A percentile compares a stretch with the other conserved stretches of the same genome.
These are phyloP conservation scores for Digitonthophagus gazella DNA, from an alignment of 2,888 invertebrate species.

Conservation along the genomic window DNA sequence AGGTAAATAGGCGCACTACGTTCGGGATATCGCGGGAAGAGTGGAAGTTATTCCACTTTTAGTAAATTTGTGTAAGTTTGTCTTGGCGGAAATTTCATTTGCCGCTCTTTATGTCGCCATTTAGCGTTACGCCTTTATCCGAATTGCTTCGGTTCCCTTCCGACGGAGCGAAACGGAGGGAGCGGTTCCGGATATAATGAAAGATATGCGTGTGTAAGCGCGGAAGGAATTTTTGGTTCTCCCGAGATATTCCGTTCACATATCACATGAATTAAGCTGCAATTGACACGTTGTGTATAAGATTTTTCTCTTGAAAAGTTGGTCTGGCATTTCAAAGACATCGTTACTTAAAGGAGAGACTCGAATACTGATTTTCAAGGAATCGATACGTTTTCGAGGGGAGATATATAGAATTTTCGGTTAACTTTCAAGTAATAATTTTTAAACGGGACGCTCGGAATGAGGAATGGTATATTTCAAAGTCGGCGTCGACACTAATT, in stretches of 20 bases:
- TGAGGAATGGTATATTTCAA: slow-evolving; percentile 5
- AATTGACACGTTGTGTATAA: slow-evolving; percentile 9
- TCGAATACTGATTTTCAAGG: background rate
- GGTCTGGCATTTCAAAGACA: background rate
- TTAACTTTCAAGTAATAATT: slow-evolving; percentile 1
- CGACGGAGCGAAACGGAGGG: background rate
- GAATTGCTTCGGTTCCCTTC: background rate
- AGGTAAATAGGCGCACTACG: background rate
- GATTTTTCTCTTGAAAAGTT: slow-evolving; percentile 1
- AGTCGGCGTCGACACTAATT: background rate
- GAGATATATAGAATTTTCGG: background rate
- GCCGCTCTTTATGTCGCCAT: slow-evolving; percentile 2
- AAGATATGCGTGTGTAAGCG: slow-evolving; percentile 4
- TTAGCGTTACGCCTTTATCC: background rate
- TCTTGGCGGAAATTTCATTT: slow-evolving; percentile 4
- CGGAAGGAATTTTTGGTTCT: background rate
- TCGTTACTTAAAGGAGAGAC: background rate
- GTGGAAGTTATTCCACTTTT: background rate
- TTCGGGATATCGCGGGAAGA: background rate
- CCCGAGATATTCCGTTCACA: background rate
- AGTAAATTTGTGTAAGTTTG: background rate
- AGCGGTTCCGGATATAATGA: background rate
- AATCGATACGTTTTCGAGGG: background rate
- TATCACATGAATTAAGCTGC: slow-evolving; percentile 6
- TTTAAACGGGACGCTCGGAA: background rate